These are phyloP conservation scores for Taeniopygia guttata DNA, from an alignment of 2,797 vertebrate species.

Conservation along the genomic window DNA sequence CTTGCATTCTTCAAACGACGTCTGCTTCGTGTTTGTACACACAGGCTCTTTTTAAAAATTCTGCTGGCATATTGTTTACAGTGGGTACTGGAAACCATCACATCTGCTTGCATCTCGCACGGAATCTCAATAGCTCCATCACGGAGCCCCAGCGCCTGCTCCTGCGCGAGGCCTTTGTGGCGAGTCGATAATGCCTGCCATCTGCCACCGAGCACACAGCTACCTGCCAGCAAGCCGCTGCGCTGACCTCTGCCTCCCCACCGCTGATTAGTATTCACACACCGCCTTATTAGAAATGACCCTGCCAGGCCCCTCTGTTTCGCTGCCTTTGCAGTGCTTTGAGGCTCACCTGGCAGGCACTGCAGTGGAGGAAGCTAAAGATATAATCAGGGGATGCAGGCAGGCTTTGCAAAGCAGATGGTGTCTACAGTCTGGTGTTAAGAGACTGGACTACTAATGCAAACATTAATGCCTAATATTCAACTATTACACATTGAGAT, in stretches of 20 bases:
- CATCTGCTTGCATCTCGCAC: constrained; percentile 79
- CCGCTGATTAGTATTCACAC: constrained; percentile 92
- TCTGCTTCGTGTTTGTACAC: constrained; percentile 77
- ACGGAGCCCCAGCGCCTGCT: constrained; percentile 71
- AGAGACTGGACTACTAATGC: constrained; percentile 74
- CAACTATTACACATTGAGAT: constrained; percentile 41
- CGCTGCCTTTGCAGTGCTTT: constrained; percentile 78
- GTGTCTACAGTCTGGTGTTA: constrained; percentile 71
- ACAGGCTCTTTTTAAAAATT: constrained; percentile 77
- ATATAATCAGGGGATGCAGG: constrained; percentile 78
- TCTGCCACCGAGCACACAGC: constrained; percentile 83
- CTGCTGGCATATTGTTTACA: constrained; percentile 80
- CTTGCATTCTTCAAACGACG: constrained; percentile 65
- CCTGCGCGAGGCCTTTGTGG: constrained; percentile 78
- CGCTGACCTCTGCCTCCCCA: constrained; percentile 80
- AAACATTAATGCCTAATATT: constrained; percentile 72
- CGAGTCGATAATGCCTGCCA: constrained; percentile 84
- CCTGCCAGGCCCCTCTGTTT: constrained; percentile 75
- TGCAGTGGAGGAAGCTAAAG: constrained; percentile 75
- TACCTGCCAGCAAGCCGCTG: constrained; percentile 81
- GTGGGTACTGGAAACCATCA: constrained; percentile 78
- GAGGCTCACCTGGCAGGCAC: constrained; percentile 92
- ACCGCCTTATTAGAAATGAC: constrained; percentile 79
- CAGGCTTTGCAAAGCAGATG: constrained; percentile 80
- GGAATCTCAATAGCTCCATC: constrained; percentile 84